Evolutionary conservation across 2,888 invertebrate species (phyloP).

Genomic region (Stratiomys singularior): DNA sequence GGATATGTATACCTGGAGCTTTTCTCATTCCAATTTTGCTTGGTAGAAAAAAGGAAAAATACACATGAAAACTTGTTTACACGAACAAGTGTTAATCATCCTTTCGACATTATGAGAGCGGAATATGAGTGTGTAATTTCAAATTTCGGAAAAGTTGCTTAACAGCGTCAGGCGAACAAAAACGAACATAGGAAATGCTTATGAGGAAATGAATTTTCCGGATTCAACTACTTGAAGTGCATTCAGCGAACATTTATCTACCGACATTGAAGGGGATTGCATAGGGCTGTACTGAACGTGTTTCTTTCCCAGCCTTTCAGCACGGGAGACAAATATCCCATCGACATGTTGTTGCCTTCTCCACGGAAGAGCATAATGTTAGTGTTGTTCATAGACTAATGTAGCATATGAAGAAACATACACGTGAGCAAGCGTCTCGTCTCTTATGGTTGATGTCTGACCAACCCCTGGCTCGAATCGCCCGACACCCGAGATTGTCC

Average conservation of each 20-base stretch:
- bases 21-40: neutral
- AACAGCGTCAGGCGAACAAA: constrained; percentile 44
- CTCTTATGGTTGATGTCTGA: neutral
- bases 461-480: neutral
- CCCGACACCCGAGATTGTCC: constrained; percentile 4
- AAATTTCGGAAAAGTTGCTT: constrained; percentile 46
- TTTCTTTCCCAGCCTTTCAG: no score
- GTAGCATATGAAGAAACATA: neutral
- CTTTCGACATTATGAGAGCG: neutral
- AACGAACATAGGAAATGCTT: constrained; percentile 49
- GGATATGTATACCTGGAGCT: neutral
- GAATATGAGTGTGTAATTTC: neutral
- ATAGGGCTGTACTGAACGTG: neutral
- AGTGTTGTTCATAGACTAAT: no score
- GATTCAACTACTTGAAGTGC: constrained; percentile 44
- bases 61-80: constrained; percentile 4
- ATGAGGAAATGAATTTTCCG: constrained; percentile 50
- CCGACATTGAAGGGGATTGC: constrained; percentile 16
- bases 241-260: constrained; percentile 14
- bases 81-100: constrained; percentile 15
- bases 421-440: neutral
- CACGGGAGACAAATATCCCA: constrained; percentile 16
- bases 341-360: neutral
- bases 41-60: neutral
- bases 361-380: neutral